Evolutionary conservation across 2,797 vertebrate species (phyloP).

Genomic region (Danio jaintianensis): DNA sequence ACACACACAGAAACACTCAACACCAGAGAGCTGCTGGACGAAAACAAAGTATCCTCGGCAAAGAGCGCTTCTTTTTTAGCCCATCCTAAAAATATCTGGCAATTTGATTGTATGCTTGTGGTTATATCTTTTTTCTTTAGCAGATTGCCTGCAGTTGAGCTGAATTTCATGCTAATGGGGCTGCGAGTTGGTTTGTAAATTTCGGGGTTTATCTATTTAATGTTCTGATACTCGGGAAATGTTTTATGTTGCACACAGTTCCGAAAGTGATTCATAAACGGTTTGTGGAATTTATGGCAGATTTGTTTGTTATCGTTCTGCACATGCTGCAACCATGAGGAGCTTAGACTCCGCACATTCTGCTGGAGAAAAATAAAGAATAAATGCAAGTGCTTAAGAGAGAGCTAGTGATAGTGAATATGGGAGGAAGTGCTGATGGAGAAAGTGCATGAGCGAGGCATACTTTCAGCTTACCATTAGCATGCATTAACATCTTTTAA

Average conservation of each 20-base stretch:
- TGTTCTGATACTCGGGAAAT: constrained; percentile 32
- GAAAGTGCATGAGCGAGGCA: constrained; percentile 23
- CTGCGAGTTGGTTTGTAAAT: constrained; percentile 24
- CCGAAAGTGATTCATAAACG: constrained; percentile 33
- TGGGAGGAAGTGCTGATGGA: constrained; percentile 33
- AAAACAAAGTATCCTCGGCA: constrained; percentile 21
- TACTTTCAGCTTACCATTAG: constrained; percentile 31
- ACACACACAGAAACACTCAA: constrained; percentile 18
- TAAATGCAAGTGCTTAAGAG: constrained; percentile 20
- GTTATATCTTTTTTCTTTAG: constrained; percentile 2
- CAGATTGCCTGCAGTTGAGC: constrained; percentile 1
- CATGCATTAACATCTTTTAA: constrained; percentile 27
- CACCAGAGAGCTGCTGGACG: constrained; percentile 10
- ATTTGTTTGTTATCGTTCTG: constrained; percentile 45
- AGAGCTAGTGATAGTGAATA: constrained; percentile 17
- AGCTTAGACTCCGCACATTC: constrained; percentile 36
- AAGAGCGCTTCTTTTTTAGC: constrained; percentile 11
- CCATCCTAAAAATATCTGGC: constrained; percentile 20
- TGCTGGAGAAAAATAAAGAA: constrained; percentile 11
- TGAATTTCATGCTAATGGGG: constrained; percentile 28
- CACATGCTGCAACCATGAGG: constrained; percentile 42
- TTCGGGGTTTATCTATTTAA: constrained; percentile 38
- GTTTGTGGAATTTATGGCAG: constrained; percentile 44
- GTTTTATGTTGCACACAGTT: constrained; percentile 29
- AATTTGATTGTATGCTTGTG: constrained; percentile 4